Base-by-base conservation (phyloP, 2,888 invertebrate species). In the Mystacides longicornis region DNA sequence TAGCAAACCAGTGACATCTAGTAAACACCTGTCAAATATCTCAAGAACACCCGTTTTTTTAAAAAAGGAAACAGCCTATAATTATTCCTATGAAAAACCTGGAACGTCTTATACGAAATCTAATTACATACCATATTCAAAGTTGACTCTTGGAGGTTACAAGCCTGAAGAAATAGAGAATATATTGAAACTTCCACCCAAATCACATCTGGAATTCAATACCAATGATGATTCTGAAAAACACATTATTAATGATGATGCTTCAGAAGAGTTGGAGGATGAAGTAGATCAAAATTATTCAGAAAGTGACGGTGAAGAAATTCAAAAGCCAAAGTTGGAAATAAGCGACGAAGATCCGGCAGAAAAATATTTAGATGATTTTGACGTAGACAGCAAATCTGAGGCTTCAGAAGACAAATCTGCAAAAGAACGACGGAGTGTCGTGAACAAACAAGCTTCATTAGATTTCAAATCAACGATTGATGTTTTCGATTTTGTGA, bases 81-180 rank as follows among this genome's bases (percentile, higher is more conserved):
- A 23, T 22, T 9, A 20, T 19, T n/a, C 4, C 14, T 14, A 37
- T 37, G 3, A 37, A 37, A 7, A 14, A 14, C 7, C 37, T 3
- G 16, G 37, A 14, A 37, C 37, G 3, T 37, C 37, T 7, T 37
- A 37, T 16, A 37, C 37, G 14, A 73, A 72, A 57, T 58, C 65
- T 14, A 72, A 74, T 49, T 78, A 78, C 61, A 74, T 78, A 63
- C 77, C 77, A 1, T 78, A 78, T 65, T 70, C 75, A 11, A 68
- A 74, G 63, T 65, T 78, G 56, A 77, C 77, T 16, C 60, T 77
- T 60, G 77, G 77, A 19, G 77, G 77, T 49, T 72, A 69, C 9
- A 68, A 64, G 61, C 7, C 4, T 9, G 19, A 23, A 4, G 16
- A 52, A 18, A 33, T 22, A 2, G 23, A 22, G 11, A 46, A 33